Evolutionary conservation across 2,113 vertebrate species (phyloP).

Genomic region (Amia ocellicauda): DNA sequence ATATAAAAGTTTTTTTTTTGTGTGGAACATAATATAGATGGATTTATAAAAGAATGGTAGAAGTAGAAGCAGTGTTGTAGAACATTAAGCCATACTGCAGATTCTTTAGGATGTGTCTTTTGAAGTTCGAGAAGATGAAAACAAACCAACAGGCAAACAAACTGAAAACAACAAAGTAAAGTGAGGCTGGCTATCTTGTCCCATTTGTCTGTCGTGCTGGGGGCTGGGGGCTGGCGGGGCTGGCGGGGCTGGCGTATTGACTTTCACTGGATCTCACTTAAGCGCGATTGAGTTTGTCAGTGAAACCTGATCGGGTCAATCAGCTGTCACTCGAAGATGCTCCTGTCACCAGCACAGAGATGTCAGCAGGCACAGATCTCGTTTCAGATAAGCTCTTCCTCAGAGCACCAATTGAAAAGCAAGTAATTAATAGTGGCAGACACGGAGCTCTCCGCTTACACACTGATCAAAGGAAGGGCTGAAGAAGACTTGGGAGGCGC

Average conservation of each 20-base stretch:
- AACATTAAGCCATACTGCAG: too few species aligned
- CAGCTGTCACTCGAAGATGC: slow-evolving; percentile 76
- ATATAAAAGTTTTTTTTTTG: too few species aligned
- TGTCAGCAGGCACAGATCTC: slow-evolving; percentile 63
- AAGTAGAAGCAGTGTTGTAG: too few species aligned
- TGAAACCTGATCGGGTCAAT: slow-evolving; percentile 81
- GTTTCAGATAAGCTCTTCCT: slow-evolving; percentile 60
- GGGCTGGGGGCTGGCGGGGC: not conserved
- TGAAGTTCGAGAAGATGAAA: too few species aligned
- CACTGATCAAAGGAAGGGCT: slow-evolving; percentile 20
- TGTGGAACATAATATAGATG: too few species aligned
- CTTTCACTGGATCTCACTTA: slow-evolving; percentile 84
- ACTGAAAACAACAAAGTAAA: too few species aligned
- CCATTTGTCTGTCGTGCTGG: too few species aligned
- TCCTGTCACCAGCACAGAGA: slow-evolving; percentile 65
- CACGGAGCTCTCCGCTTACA: slow-evolving; percentile 32
- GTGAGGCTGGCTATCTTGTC: too few species aligned
- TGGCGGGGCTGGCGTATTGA: slow-evolving; percentile 66
- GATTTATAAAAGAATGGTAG: too few species aligned
- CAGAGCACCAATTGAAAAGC: slow-evolving; percentile 60
- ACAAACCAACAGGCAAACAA: too few species aligned
- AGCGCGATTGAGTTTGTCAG: slow-evolving; percentile 83
- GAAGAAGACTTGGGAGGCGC: slow-evolving; percentile 10
- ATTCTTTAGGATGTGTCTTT: too few species aligned
- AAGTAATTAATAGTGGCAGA: slow-evolving; percentile 45